Percentiles rank a stretch among this genome's conserved stretches.
phyloP scores from a whole-genome alignment of 2,113 vertebrate genomes.

The Gracilinanus agilis region DNA sequence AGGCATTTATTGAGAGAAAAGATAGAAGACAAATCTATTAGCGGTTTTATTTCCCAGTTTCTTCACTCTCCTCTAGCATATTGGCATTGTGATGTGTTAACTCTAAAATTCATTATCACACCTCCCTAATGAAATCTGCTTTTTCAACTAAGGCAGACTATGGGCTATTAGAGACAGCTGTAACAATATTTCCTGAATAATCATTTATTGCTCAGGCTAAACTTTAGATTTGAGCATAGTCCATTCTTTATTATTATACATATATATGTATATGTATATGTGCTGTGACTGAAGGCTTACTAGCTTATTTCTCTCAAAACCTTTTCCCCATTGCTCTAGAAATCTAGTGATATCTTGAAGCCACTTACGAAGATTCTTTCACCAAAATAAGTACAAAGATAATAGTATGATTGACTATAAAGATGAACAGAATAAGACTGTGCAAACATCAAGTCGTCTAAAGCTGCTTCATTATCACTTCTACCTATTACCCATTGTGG shows the following conservation, averaged over 20 bases:
- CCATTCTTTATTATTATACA: neutral
- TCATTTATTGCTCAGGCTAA: neutral
- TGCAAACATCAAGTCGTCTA: neutral
- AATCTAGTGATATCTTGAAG: slow-evolving; percentile 20
- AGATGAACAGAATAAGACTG: slow-evolving; percentile 11
- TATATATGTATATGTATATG: too few relatives aligned
- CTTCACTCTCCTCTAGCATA: slow-evolving; percentile 9
- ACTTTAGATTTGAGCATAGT: neutral
- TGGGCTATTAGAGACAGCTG: neutral
- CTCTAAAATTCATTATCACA: slow-evolving; percentile 34
- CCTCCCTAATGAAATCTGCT: neutral
- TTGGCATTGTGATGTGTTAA: slow-evolving; percentile 13
- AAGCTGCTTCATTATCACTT: neutral
- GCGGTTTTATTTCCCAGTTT: neutral
- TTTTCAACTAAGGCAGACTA: neutral
- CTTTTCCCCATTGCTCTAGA: neutral
- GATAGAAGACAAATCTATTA: neutral
- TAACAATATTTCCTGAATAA: neutral
- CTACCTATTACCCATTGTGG: neutral
- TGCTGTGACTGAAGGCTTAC: neutral
- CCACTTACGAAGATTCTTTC: neutral
- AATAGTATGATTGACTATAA: neutral
- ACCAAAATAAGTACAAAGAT: neutral
- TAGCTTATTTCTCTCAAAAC: neutral
- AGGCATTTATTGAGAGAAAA: neutral